Base-by-base conservation (phyloP, 2,797 vertebrate genomes). In the Pseudochaenichthys georgianus region DNA sequence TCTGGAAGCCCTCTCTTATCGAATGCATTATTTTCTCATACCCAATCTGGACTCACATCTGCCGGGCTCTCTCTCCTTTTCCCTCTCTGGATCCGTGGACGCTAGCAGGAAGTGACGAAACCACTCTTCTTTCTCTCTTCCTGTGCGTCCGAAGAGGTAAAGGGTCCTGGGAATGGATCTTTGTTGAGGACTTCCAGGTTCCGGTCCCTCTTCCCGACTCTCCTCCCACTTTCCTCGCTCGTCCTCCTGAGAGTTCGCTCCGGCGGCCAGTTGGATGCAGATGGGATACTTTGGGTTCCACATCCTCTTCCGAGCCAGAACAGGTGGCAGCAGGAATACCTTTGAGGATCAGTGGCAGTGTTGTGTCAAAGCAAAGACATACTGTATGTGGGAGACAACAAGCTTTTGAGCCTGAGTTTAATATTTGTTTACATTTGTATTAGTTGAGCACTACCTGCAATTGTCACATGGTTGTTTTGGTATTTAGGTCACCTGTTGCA, bases 211-310 rank as follows among this genome's bases (percentile, higher is more conserved):
- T 43, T 38, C 71, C 7, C 2, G 48, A 0, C 46, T 75, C 57
- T 74, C 82, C 59, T 70, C 75, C 2, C 2, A 34, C 47, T 12
- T 57, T 62, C 73, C 54, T 73, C 64, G 68, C 19, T 78, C 80
- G 7, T 73, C 55, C 77, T 57, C 5, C 53, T 59, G 82, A 50
- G 66, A 64, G 63, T 67, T 78, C 0, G 59, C 75, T 0, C n/a
- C 21, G 11, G 72, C 69, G 0, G 89, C 79, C 61, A 97, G 89
- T 64, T 94, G 93, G 84, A 98, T 75, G 73, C 96, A 97, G 91
- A 97, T 96, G 76, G 97, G 97, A 79, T 98, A 98, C 79, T 98
- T 98, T 79, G 95, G 96, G 90, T 97, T 98, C 97, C 97, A 98
- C 1, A 92, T 77, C 86, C 97, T 89, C 85, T 98, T 98, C 57